Conservation (phyloP, 1,140 invertebrate species). For the Theocolax elegans region DNA sequence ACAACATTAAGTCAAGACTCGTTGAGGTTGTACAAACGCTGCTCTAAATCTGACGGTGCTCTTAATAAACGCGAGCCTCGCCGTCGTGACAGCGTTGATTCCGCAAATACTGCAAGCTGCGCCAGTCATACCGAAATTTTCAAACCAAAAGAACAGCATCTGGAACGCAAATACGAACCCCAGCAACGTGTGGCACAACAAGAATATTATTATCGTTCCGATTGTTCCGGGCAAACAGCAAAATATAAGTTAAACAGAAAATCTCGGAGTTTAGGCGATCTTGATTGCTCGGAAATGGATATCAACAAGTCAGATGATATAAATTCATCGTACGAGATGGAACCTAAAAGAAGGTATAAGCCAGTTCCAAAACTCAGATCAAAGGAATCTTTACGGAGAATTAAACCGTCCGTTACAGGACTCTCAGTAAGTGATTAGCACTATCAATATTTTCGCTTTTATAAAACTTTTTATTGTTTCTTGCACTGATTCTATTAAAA, state of each 20-base stretch:
- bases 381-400: conserved; percentile 43
- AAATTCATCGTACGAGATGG: background rate
- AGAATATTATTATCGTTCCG: background rate
- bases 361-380: conserved; percentile 42
- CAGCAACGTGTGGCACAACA: too few relatives aligned
- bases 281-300: conserved; percentile 33
- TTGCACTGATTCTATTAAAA: too few relatives aligned
- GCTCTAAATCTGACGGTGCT: conserved; percentile 52
- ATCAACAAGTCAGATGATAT: background rate
- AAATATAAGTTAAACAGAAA: conserved; percentile 32
- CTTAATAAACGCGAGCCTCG: conserved; percentile 40
- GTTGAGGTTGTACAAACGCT: conserved; percentile 41
- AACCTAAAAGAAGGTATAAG: conserved; percentile 27
- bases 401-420: background rate
- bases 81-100: conserved; percentile 19
- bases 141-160: background rate
- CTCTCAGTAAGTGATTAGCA: background rate
- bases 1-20: conserved; percentile 39
- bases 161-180: too few relatives aligned
- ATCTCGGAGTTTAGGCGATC: conserved; percentile 32
- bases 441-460: too few relatives aligned
- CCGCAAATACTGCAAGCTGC: background rate
- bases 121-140: background rate
- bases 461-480: too few relatives aligned
- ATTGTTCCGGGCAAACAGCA: background rate